These are phyloP conservation scores for Oligia fasciuncula DNA, from an alignment of 2,888 invertebrate species.

Conservation along the genomic window DNA sequence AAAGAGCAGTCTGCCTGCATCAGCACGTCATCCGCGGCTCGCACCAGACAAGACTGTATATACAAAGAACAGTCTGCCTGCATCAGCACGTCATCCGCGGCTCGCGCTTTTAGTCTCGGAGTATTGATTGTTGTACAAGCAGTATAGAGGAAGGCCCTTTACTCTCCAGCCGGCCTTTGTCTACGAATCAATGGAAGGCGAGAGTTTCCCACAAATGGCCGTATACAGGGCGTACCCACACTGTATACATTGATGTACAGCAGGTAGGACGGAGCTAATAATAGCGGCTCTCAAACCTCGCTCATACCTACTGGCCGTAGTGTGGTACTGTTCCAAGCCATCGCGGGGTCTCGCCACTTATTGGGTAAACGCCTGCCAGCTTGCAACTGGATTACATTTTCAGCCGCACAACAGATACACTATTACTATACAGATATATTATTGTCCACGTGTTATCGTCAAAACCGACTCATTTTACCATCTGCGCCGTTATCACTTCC, in stretches of 20 bases:
- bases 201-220: neutral
- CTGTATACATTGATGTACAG: neutral
- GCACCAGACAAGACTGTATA: neutral
- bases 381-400: neutral
- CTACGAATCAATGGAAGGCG: constrained; percentile 7
- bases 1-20: neutral
- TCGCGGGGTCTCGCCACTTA: neutral
- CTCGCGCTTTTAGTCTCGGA: neutral
- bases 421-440: neutral
- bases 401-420: neutral
- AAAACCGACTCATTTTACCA: constrained; percentile 1
- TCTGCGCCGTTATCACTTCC: constrained; percentile 17
- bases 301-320: neutral
- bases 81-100: neutral
- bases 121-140: neutral
- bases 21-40: neutral
- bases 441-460: neutral
- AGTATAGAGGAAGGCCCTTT: neutral
- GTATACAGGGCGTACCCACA: neutral
- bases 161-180: constrained; percentile 3
- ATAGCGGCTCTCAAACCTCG: constrained; percentile 7
- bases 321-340: neutral
- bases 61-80: neutral
- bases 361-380: neutral
- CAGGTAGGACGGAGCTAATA: constrained; percentile 6